These are phyloP conservation scores for Chrysopa pallens DNA, from an alignment of 1,140 invertebrate species.

Conservation along the genomic window DNA sequence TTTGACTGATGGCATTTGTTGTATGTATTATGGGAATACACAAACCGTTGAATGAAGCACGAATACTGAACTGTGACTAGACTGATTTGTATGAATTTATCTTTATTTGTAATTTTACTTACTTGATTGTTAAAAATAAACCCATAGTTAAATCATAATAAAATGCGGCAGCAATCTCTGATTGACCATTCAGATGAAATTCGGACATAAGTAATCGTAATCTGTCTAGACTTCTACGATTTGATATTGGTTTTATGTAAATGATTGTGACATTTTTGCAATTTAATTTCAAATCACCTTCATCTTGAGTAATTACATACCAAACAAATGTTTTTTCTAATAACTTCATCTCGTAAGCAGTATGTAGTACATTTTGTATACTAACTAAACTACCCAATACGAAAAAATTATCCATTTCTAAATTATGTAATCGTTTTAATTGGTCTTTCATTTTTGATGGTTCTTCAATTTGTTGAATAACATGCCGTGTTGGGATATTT, in stretches of 20 bases:
- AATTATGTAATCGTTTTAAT: slow-evolving; percentile 53
- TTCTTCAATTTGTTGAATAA: slow-evolving; percentile 44
- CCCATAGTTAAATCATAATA: slow-evolving; percentile 67
- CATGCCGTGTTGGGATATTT: slow-evolving; percentile 72
- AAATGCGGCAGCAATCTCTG: slow-evolving; percentile 58
- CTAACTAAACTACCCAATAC: slow-evolving; percentile 50
- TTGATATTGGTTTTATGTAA: slow-evolving; percentile 40
- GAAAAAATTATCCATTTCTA: slow-evolving; percentile 80
- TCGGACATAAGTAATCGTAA: slow-evolving; percentile 42
- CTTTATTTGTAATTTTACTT: slow-evolving; percentile 13
- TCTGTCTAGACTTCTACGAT: slow-evolving; percentile 35
- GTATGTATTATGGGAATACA: too few species aligned
- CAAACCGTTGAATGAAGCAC: too few species aligned
- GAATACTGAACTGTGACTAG: too few species aligned
- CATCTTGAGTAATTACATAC: slow-evolving; percentile 47
- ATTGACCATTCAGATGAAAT: slow-evolving; percentile 46
- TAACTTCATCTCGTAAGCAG: too few species aligned
- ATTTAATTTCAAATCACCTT: slow-evolving; percentile 43
- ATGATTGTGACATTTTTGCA: slow-evolving; percentile 51
- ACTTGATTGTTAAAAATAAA: slow-evolving; percentile 57
- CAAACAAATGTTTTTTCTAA: slow-evolving; percentile 31
- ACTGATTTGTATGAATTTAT: too few species aligned
- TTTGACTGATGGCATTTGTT: too few species aligned
- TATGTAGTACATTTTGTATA: slow-evolving; percentile 41
- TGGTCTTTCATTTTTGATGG: slow-evolving; percentile 27